Evolutionary conservation across 2,888 invertebrate species (phyloP).

Genomic region (Lasius platythorax): DNA sequence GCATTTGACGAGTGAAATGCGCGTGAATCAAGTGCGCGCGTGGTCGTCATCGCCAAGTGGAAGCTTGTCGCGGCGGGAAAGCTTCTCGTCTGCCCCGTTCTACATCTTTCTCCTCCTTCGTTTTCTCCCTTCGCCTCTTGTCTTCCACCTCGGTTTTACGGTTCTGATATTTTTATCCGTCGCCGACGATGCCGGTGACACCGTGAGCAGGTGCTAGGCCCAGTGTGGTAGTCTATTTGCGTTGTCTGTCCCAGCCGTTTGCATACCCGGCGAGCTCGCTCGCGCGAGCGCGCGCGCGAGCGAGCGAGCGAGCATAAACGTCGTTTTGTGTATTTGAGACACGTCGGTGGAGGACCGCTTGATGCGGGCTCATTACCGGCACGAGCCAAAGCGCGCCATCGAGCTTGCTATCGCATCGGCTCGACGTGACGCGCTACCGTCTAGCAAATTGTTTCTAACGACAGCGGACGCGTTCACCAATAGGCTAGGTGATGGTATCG

Average conservation of each 20-base stretch:
- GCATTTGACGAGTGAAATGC: slow-evolving; percentile 10
- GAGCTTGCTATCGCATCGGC: slow-evolving; percentile 74
- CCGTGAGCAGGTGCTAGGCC: slow-evolving; percentile 81
- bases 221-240: slow-evolving; percentile 82
- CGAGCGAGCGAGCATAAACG: slow-evolving; percentile 56
- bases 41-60: slow-evolving; percentile 7
- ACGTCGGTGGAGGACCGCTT: slow-evolving; percentile 70
- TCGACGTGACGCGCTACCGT: slow-evolving; percentile 46
- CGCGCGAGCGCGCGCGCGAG: slow-evolving; percentile 64
- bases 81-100: neutral
- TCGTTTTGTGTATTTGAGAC: slow-evolving; percentile 80
- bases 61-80: slow-evolving; percentile 24
- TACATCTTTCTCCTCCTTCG: neutral
- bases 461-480: slow-evolving; percentile 31
- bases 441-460: slow-evolving; percentile 67
- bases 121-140: neutral
- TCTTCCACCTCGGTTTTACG: slow-evolving; percentile 46
- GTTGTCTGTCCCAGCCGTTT: slow-evolving; percentile 72
- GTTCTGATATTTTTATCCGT: slow-evolving; percentile 67
- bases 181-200: slow-evolving; percentile 72
- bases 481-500: slow-evolving; percentile 15
- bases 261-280: slow-evolving; percentile 68
- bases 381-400: slow-evolving; percentile 81
- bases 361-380: slow-evolving; percentile 84
- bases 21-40: neutral